Evolutionary conservation across 1,140 invertebrate genomes (phyloP).

Genomic region (Zeugodacus cucurbitae): DNA sequence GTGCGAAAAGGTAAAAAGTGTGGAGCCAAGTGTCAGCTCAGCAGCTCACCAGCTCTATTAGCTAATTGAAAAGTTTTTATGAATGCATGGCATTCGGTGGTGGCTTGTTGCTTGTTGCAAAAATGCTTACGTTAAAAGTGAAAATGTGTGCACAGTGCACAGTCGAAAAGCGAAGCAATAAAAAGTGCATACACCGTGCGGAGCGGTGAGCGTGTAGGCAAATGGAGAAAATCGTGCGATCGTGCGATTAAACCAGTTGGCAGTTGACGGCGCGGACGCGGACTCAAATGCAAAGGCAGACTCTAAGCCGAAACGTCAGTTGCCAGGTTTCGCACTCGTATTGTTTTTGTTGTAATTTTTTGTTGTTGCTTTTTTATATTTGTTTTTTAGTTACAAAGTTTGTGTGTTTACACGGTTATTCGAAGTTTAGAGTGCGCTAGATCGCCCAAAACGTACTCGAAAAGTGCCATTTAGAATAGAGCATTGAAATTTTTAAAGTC

Average conservation of each 20-base stretch:
- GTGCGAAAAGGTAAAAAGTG: not conserved
- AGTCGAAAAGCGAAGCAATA: not conserved
- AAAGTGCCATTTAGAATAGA: not conserved
- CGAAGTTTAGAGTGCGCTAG: not conserved
- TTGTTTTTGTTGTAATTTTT: not conserved
- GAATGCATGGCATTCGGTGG: too few relatives aligned
- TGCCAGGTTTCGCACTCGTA: not conserved
- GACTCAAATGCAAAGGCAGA: not conserved
- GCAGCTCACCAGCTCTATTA: too few relatives aligned
- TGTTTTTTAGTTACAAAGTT: not conserved
- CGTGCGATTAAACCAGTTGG: conserved; percentile 34
- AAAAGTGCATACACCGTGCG: not conserved
- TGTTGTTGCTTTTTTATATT: not conserved
- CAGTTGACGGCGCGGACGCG: not conserved
- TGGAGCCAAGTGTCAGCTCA: not conserved
- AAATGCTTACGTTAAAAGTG: conserved; percentile 35
- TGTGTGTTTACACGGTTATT: not conserved
- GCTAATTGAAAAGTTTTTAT: too few relatives aligned
- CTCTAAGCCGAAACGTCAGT: not conserved
- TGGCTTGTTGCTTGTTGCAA: not conserved
- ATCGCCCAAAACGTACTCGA: not conserved
- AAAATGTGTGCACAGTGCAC: conserved; percentile 20
- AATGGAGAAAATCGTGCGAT: conserved; percentile 38
- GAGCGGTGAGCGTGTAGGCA: conserved; percentile 9
- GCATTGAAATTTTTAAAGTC: not conserved